Conservation (phyloP, 2,888 invertebrate genomes). For the Mylabris sibirica region DNA sequence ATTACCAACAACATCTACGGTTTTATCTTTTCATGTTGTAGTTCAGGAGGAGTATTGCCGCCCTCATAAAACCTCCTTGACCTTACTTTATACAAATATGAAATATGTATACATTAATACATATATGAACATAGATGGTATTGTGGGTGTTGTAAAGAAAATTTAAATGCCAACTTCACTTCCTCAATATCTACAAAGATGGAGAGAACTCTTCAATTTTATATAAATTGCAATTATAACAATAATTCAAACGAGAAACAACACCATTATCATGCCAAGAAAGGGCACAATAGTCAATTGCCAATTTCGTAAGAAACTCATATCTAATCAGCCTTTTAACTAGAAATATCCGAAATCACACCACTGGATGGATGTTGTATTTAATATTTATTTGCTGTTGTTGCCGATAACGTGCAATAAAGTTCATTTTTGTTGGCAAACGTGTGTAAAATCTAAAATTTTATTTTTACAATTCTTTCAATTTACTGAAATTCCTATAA, state of each 20-base stretch:
- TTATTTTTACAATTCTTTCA: too few species aligned
- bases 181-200: not conserved
- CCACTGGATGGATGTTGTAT: too few species aligned
- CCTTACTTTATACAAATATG: constrained; percentile 38
- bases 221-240: constrained; percentile 10
- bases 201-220: not conserved
- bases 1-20: constrained; percentile 30
- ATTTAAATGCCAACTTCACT: constrained; percentile 12
- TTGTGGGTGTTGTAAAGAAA: constrained; percentile 7
- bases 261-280: not conserved
- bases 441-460: not conserved
- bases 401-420: too few species aligned
- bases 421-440: not conserved
- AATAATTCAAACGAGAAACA: not conserved
- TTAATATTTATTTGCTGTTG: too few species aligned
- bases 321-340: too few species aligned
- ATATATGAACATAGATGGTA: not conserved
- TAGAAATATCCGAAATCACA: not conserved
- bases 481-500: too few species aligned
- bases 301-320: too few species aligned
- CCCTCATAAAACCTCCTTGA: constrained; percentile 46
- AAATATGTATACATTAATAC: constrained; percentile 18
- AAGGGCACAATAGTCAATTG: too few species aligned
- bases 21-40: constrained; percentile 27
- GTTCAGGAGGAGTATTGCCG: constrained; percentile 42